These are phyloP conservation scores for Irena cyanogastra DNA, from an alignment of 2,113 vertebrate species.

Conservation along the genomic window DNA sequence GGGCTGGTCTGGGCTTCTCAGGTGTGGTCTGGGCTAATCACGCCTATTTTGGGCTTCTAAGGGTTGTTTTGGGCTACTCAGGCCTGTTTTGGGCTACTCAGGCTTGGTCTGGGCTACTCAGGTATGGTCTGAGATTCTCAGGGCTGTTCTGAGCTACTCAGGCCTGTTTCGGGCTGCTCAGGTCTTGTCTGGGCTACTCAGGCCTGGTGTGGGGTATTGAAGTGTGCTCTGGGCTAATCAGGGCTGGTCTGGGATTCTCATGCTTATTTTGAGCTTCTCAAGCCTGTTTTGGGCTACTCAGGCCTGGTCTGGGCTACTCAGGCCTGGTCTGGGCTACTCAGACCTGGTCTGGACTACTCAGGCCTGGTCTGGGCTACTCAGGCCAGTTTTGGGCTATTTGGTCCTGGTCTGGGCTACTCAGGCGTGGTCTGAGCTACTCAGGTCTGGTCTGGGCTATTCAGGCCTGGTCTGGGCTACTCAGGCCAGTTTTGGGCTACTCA, in stretches of 20 bases:
- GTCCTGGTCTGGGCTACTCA: fast-evolving
- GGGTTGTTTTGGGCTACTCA: fast-evolving
- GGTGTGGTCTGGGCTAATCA: not conserved
- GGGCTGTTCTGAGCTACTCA: too few species aligned
- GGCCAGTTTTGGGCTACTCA: fast-evolving
- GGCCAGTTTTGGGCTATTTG: fast-evolving
- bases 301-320: too few species aligned
- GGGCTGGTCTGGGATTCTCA: fast-evolving
- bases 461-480: not conserved
- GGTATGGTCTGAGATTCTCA: too few species aligned
- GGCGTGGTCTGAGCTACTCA: fast-evolving
- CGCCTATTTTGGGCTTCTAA: fast-evolving
- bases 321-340: too few species aligned
- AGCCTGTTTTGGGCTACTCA: fast-evolving
- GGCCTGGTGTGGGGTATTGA: not conserved
- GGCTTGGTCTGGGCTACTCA: too few species aligned
- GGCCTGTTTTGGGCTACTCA: fast-evolving
- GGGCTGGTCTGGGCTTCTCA: not conserved
- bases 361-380: too few species aligned
- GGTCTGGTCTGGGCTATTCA: fast-evolving
- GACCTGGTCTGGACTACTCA: too few species aligned
- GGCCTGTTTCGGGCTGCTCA: too few species aligned
- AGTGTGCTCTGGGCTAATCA: not conserved
- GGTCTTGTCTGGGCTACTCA: not conserved
- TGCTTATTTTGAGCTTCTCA: fast-evolving